Evolutionary conservation across 2,797 vertebrate genomes (phyloP), one percentile per base, ranked within the genome.

Genomic region (Xenentodon cancila): DNA sequence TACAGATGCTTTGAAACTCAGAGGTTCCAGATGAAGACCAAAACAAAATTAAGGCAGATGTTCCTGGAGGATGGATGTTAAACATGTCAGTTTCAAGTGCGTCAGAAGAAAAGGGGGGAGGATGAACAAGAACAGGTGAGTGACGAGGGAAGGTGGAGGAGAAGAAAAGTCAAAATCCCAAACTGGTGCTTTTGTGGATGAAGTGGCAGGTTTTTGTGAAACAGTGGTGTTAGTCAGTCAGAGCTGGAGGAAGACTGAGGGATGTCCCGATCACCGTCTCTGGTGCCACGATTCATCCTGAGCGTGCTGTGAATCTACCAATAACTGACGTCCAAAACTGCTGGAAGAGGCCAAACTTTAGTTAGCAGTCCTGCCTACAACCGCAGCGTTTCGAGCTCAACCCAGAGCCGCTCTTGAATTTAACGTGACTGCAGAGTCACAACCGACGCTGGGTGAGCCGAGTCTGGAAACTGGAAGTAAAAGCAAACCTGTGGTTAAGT

Each of bases 141-240:
- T 30, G 55, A 42, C 34, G 57, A 61, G 20, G 46, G 46, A n/a
- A 30, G 71, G 57, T 37, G 27, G 52, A 16, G 48, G 1, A 11
- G 19, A 42, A 19, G 5, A 16, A 11, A 58, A 22, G 51, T 30
- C 17, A 50, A 34, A 7, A 49, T 53, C 52, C 20, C 42, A 66
- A 54, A 64, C 1, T 0, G 45, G n/a, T 30, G n/a, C 22, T 46
- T 7, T 45, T 1, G 9, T 22, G 56, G 45, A 30, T 3, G 22
- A 68, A 57, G 58, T 15, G 22, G 22, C 17, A 12, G 0, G 1
- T 46, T 27, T 43, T 17, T 81, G 17, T 80, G 66, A 15, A 40
- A 40, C 4, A 8, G 37, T 15, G 37, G 66, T 59, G 71, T 82
- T 86, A 82, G 79, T 74, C n/a, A n/a, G n/a, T n/a, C 42, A 43